These are phyloP conservation scores for Catharus minimus DNA, from an alignment of 2,113 vertebrate species.

Conservation along the genomic window DNA sequence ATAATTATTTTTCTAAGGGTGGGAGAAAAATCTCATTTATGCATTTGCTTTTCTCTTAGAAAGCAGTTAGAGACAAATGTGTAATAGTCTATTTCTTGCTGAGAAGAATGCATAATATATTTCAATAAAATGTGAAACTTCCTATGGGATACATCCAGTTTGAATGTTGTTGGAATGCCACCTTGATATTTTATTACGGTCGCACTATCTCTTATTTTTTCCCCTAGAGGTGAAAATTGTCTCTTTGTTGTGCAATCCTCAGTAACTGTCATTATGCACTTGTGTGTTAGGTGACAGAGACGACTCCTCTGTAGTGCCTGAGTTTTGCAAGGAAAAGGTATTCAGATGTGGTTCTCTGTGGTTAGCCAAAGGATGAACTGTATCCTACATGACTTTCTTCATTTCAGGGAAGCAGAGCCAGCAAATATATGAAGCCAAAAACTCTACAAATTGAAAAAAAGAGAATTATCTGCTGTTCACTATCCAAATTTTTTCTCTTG, in stretches of 20 bases:
- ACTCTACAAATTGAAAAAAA: not conserved
- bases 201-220: not conserved
- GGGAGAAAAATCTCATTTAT: not conserved
- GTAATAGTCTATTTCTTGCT: not conserved
- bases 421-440: not conserved
- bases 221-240: not conserved
- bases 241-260: not conserved
- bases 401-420: not conserved
- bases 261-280: not conserved
- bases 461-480: not conserved
- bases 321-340: not conserved
- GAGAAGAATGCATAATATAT: slow-evolving; percentile 31
- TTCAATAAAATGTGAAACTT: not conserved
- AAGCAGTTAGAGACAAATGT: slow-evolving; percentile 57
- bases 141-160: not conserved
- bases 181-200: not conserved
- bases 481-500: not conserved
- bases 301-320: not conserved
- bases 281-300: not conserved
- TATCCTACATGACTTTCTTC: not conserved
- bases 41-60: not conserved
- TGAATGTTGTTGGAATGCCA: not conserved
- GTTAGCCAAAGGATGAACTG: not conserved
- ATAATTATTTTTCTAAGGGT: slow-evolving; percentile 57
- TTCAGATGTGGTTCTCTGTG: not conserved